These are phyloP conservation scores for Myathropa florea DNA, from an alignment of 2,888 invertebrate genomes.

Conservation along the genomic window DNA sequence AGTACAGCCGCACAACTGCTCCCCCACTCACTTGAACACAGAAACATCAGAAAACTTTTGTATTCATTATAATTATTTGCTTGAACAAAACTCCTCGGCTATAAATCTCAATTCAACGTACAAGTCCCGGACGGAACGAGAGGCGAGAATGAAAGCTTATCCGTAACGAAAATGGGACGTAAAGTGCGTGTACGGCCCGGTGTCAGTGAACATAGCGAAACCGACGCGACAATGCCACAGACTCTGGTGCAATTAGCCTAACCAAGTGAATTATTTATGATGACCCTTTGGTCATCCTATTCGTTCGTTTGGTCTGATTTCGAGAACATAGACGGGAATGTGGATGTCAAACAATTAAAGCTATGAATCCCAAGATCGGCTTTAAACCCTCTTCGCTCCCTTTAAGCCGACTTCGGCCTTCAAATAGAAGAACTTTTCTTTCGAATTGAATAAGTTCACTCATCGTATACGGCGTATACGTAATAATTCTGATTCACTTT, in stretches of 20 bases:
- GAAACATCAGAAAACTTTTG: conserved; percentile 43
- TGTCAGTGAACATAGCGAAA: no score
- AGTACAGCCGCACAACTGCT: not conserved
- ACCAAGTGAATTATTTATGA: no score
- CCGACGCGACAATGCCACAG: not conserved
- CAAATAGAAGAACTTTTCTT: not conserved
- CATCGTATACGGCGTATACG: conserved; percentile 32
- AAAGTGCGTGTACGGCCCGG: not conserved
- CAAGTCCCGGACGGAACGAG: not conserved
- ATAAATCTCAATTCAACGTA: conserved; percentile 38
- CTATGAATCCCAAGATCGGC: no score
- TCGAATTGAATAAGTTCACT: not conserved
- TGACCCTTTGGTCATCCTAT: no score
- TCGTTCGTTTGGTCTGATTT: no score
- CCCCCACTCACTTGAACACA: not conserved
- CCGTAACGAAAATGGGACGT: not conserved
- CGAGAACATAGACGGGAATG: no score
- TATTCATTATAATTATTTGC: conserved; percentile 58
- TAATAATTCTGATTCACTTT: conserved; percentile 1
- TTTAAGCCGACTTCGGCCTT: no score
- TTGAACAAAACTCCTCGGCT: conserved; percentile 37
- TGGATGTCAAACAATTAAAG: no score
- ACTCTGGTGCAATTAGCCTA: no score
- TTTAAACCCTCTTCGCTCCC: no score
- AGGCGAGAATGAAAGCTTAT: conserved; percentile 8